phyloP scores from a whole-genome alignment of 2,113 vertebrate genomes.

The Prochilodus magdalenae region DNA sequence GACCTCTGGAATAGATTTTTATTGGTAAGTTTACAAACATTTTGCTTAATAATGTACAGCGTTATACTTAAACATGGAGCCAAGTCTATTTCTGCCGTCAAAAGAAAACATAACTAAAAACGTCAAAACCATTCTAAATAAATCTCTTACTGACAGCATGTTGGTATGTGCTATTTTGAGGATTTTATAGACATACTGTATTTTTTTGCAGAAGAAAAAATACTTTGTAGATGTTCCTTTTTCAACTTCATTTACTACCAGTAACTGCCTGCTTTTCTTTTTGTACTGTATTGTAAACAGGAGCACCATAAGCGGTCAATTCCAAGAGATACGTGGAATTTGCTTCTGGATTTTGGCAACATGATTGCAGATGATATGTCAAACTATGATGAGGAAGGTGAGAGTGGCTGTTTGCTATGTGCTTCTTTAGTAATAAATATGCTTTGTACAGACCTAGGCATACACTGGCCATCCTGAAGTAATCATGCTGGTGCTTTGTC shows the following conservation, averaged over 20 bases:
- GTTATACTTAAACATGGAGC: neutral
- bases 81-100: neutral
- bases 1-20: slow-evolving; percentile 98
- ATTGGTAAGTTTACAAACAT: slow-evolving; percentile 84
- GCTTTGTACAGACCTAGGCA: neutral
- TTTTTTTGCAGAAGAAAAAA: neutral
- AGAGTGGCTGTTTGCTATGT: slow-evolving; percentile 13
- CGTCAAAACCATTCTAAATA: neutral
- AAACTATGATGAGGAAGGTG: slow-evolving; percentile 97
- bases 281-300: slow-evolving; percentile 65
- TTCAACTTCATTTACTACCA: neutral
- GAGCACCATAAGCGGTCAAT: slow-evolving; percentile 97
- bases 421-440: neutral
- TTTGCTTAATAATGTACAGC: neutral
- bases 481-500: neutral
- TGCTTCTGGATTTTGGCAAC: slow-evolving; percentile 94
- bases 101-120: neutral
- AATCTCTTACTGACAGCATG: neutral
- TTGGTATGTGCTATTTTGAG: no score
- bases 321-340: slow-evolving; percentile 96
- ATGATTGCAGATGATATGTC: slow-evolving; percentile 98
- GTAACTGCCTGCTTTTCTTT: slow-evolving; percentile 69
- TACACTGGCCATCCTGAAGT: neutral
- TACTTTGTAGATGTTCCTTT: neutral
- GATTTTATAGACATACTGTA: no score